These are phyloP conservation scores for Drosophila melanosoma DNA, from an alignment of 2,888 invertebrate species.

Conservation along the genomic window DNA sequence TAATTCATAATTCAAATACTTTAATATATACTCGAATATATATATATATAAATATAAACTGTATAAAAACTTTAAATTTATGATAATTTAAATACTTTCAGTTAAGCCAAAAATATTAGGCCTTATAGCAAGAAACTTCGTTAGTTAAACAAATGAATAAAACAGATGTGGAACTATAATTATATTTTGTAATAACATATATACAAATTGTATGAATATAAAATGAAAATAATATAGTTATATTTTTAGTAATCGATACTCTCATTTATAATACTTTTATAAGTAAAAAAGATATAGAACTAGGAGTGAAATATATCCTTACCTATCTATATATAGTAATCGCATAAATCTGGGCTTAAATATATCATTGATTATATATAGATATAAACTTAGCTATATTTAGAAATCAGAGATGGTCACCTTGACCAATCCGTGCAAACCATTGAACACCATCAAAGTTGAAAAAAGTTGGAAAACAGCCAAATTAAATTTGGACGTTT, in stretches of 20 bases:
- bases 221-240: neutral
- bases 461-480: neutral
- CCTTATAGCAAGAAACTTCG: neutral
- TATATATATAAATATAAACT: too few species aligned
- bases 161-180: neutral
- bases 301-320: neutral
- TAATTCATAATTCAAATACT: too few species aligned
- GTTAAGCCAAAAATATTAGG: rapidly evolving
- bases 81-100: neutral
- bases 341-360: neutral
- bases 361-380: neutral
- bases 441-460: too few species aligned
- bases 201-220: neutral
- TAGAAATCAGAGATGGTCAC: neutral
- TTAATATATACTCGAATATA: too few species aligned
- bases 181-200: too few species aligned
- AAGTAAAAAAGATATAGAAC: neutral
- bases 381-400: neutral
- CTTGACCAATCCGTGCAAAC: neutral
- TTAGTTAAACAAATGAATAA: neutral
- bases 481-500: conserved; percentile 27
- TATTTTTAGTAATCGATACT: neutral
- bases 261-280: neutral
- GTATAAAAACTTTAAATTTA: neutral
- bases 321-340: neutral